Evolutionary conservation across 2,888 invertebrate genomes (phyloP).

Genomic region (Scaeva pyrastri): DNA sequence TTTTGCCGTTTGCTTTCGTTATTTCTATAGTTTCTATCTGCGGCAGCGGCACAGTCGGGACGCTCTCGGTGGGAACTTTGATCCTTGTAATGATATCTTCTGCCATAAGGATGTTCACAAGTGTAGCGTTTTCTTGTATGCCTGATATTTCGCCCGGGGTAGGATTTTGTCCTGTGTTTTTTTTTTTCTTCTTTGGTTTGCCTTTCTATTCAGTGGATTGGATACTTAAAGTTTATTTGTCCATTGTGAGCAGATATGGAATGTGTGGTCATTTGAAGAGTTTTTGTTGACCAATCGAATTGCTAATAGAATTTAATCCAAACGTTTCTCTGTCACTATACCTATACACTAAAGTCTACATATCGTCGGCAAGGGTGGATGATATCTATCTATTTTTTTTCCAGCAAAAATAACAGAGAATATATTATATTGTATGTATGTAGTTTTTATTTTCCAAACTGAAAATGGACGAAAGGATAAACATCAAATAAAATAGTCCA

Average conservation of each 20-base stretch:
- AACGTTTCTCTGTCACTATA: slow-evolving; percentile 5
- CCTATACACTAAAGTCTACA: background rate
- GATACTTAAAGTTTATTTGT: slow-evolving; percentile 76
- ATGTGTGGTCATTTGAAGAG: slow-evolving; percentile 73
- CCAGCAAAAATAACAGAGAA: slow-evolving; percentile 50
- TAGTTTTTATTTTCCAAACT: slow-evolving; percentile 23
- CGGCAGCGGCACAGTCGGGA: background rate
- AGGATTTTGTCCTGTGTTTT: slow-evolving; percentile 40
- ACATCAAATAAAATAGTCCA: slow-evolving; percentile 22
- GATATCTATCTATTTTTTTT: slow-evolving; percentile 8
- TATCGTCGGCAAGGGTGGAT: slow-evolving; percentile 51
- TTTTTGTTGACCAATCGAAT: slow-evolving; percentile 76
- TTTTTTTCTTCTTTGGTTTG: background rate
- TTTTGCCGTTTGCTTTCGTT: slow-evolving; percentile 40
- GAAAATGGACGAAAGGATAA: slow-evolving; percentile 63
- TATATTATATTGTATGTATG: background rate
- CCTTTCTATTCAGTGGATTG: slow-evolving; percentile 55
- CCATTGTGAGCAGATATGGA: slow-evolving; percentile 73
- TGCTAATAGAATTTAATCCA: slow-evolving; percentile 74
- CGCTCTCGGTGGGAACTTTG: slow-evolving; percentile 65
- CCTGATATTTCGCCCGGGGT: background rate
- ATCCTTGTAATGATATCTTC: slow-evolving; percentile 72
- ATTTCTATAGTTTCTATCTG: slow-evolving; percentile 23
- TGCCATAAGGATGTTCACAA: slow-evolving; percentile 69
- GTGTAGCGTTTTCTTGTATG: slow-evolving; percentile 38